These are phyloP conservation scores for Drosophila sproati DNA, from an alignment of 1,140 invertebrate species.

Conservation along the genomic window DNA sequence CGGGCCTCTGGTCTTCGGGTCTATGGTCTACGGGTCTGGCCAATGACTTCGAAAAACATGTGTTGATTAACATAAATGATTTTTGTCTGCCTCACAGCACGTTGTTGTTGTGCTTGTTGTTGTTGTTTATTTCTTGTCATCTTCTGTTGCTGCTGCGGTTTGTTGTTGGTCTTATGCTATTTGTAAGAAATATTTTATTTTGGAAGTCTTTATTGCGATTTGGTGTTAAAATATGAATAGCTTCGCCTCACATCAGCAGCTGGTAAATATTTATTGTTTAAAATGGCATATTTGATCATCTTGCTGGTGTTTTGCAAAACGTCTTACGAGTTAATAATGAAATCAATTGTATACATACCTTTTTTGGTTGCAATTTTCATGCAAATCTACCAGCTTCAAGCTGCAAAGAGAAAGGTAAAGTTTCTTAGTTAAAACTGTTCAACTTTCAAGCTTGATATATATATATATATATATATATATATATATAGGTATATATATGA, in stretches of 20 bases:
- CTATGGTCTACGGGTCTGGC: slow-evolving; percentile 52
- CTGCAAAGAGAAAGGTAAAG: slow-evolving; percentile 69
- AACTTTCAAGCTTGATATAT: neutral
- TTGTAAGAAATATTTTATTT: slow-evolving; percentile 62
- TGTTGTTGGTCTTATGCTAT: slow-evolving; percentile 25
- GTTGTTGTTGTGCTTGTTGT: slow-evolving; percentile 26
- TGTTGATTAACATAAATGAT: slow-evolving; percentile 83
- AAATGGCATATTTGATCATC: slow-evolving; percentile 67
- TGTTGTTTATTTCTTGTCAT: slow-evolving; percentile 40
- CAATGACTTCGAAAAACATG: slow-evolving; percentile 79
- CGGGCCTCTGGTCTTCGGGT: slow-evolving; percentile 34
- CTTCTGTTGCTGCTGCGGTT: slow-evolving; percentile 27
- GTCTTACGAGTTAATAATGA: slow-evolving; percentile 45
- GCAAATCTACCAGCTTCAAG: slow-evolving; percentile 42
- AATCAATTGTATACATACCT: slow-evolving; percentile 56
- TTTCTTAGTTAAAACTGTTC: slow-evolving; percentile 37
- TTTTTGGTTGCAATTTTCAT: slow-evolving; percentile 73
- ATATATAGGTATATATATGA: too few relatives aligned
- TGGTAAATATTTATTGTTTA: slow-evolving; percentile 76
- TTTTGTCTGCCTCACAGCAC: slow-evolving; percentile 56
- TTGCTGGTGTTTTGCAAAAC: slow-evolving; percentile 23
- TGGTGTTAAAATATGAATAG: slow-evolving; percentile 67
- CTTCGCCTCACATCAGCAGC: slow-evolving; percentile 47
- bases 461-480: slow-evolving; percentile 2
- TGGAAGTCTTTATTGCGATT: slow-evolving; percentile 67